A percentile compares a stretch with the other conserved stretches of the same genome.
These are phyloP conservation scores for Tiliqua scincoides DNA, from an alignment of 2,113 vertebrate species.

Conservation along the genomic window DNA sequence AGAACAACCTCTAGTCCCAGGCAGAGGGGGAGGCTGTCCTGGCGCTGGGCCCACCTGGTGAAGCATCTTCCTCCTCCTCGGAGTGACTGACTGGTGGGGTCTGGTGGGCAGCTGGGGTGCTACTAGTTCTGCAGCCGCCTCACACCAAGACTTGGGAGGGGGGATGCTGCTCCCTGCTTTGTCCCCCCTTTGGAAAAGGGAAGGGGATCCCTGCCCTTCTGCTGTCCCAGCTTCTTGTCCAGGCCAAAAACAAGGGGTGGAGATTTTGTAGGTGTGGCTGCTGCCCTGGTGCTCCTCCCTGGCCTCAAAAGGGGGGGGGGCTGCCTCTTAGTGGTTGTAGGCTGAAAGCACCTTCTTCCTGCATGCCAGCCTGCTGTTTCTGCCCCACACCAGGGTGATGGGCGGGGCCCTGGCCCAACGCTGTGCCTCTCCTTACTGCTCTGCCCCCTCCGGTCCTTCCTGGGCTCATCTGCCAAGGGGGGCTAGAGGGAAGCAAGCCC, in stretches of 20 bases:
- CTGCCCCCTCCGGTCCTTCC: too few species aligned
- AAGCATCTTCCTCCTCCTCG: not conserved
- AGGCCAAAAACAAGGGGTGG: not conserved
- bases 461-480: not conserved
- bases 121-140: not conserved
- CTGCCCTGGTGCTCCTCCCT: not conserved
- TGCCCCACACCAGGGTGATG: rapidly evolving
- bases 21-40: not conserved
- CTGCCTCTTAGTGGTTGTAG: too few species aligned
- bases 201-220: too few species aligned
- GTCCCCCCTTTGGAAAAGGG: too few species aligned
- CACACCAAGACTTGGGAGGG: not conserved
- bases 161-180: not conserved
- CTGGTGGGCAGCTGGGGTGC: not conserved
- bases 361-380: not conserved
- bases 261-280: too few species aligned
- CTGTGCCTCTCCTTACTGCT: not conserved
- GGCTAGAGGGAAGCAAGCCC: not conserved
- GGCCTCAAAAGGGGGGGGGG: too few species aligned
- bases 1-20: not conserved
- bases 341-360: too few species aligned
- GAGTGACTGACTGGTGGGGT: too few species aligned
- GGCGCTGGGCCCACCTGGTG: not conserved
- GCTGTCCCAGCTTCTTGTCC: too few species aligned
- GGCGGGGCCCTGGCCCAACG: not conserved